Conservation (phyloP, 2,888 invertebrate genomes). For the Xanthorhoe spadicearia region DNA sequence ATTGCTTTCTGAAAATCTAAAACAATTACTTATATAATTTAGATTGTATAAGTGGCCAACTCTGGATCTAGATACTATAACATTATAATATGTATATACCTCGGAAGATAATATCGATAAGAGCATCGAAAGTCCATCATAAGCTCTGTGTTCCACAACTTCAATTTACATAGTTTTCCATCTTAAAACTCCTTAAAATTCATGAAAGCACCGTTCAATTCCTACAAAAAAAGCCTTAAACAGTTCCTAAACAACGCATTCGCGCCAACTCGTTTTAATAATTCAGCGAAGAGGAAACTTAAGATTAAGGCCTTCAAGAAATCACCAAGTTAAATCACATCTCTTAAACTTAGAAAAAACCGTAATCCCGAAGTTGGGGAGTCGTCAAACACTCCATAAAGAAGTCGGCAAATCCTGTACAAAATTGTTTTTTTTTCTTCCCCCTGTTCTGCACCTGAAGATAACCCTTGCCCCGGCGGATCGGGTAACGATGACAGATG, state of each 20-base stretch:
- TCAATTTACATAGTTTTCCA: background rate
- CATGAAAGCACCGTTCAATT: slow-evolving; percentile 13
- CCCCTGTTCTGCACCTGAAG: slow-evolving; percentile 48
- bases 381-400: slow-evolving; percentile 50
- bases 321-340: slow-evolving; percentile 43
- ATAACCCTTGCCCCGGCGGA: slow-evolving; percentile 61
- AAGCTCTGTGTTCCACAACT: background rate
- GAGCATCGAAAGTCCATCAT: background rate
- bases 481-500: slow-evolving; percentile 73
- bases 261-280: slow-evolving; percentile 34
- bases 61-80: too few species aligned
- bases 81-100: too few species aligned
- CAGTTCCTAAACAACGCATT: slow-evolving; percentile 32
- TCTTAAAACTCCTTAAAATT: slow-evolving; percentile 6
- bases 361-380: slow-evolving; percentile 40
- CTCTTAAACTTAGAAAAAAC: slow-evolving; percentile 40
- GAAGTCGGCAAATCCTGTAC: slow-evolving; percentile 54
- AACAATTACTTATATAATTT: too few species aligned
- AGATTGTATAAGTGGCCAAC: too few species aligned
- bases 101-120: background rate
- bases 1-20: too few species aligned
- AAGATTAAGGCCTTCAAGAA: slow-evolving; percentile 35
- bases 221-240: slow-evolving; percentile 28
- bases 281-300: slow-evolving; percentile 34
- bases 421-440: slow-evolving; percentile 57